Evolutionary conservation across 2,797 vertebrate genomes (phyloP), one percentile per base, ranked within the genome.

Genomic region (Taeniopygia guttata): DNA sequence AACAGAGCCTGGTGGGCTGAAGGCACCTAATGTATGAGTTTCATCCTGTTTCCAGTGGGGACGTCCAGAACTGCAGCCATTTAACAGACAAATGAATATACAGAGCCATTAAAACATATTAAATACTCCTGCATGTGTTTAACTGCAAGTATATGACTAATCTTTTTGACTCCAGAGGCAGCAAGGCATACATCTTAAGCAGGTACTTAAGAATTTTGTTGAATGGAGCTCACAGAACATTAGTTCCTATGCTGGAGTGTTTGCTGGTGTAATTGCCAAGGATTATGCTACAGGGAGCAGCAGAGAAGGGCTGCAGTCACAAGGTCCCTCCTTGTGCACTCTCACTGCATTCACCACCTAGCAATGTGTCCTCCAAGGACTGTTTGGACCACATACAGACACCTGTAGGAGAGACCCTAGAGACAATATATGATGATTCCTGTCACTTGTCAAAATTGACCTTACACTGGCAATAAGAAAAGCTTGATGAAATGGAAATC

Each of bases 1-100:
- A 75, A 58, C 14, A 23, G 45, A 72, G n/a, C 72, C 67, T 91
- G 74, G 26, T 55, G 46, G 23, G 54, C 55, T 93, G 64, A 91
- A 74, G 23, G 73, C 36, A 36, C 55, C 75, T 91, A 85, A 89
- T 82, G 8, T 45, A 92, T 78, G 84, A 63, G 21, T 80, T 95
- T 84, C 70, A 69, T 83, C 81, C 56, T 79, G 46, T 88, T 95
- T 90, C 77, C 74, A 84, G 59, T 54, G 56, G 52, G 80, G 43
- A 51, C 0, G 0, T 88, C 52, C 77, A 82, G 66, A 59, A 73
- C 69, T 55, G 55, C 76, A 79, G 55, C 55, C 66, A 73, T 96
- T 93, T 95, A 88, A 55, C 73, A 88, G 77, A 88, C 40, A 90
- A 96, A 95, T 96, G 93, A 93, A 89, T 81, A 84, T 18, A 87